Percentiles rank a stretch among this genome's conserved stretches.
Conservation (phyloP, 1,140 invertebrate genomes). For the Diabrotica undecimpunctata region DNA sequence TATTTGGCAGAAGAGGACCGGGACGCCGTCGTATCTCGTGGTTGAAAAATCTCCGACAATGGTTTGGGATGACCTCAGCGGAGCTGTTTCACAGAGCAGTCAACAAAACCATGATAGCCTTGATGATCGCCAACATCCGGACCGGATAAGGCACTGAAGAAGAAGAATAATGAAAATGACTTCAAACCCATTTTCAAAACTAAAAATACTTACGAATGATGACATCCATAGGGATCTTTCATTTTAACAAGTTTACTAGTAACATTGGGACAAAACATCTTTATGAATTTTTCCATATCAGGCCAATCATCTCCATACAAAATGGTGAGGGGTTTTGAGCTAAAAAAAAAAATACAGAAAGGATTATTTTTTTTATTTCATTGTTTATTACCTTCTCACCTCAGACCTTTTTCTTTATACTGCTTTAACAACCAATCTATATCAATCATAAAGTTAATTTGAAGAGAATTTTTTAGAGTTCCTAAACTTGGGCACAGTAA, state of each 20-base stretch:
- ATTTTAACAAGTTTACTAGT: conserved; percentile 67
- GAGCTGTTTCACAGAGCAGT: too few species aligned
- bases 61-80: too few species aligned
- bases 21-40: too few species aligned
- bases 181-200: too few species aligned
- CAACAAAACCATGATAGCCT: too few species aligned
- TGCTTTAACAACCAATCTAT: conserved; percentile 79
- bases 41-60: too few species aligned
- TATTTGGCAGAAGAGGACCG: too few species aligned
- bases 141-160: too few species aligned
- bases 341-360: conserved; percentile 45
- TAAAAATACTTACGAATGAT: conserved; percentile 70
- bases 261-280: conserved; percentile 54
- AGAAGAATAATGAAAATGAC: too few species aligned
- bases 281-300: conserved; percentile 55
- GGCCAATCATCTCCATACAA: conserved; percentile 73
- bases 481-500: conserved; percentile 73
- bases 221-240: conserved; percentile 77
- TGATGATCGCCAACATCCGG: too few species aligned
- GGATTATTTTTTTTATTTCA: too few species aligned
- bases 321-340: conserved; percentile 68
- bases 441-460: conserved; percentile 93
- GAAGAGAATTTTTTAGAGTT: conserved; percentile 66
- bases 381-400: conserved; percentile 24
- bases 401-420: conserved; percentile 63